phyloP scores from a whole-genome alignment of 1,140 invertebrate genomes.

The Chlorops oryzae region DNA sequence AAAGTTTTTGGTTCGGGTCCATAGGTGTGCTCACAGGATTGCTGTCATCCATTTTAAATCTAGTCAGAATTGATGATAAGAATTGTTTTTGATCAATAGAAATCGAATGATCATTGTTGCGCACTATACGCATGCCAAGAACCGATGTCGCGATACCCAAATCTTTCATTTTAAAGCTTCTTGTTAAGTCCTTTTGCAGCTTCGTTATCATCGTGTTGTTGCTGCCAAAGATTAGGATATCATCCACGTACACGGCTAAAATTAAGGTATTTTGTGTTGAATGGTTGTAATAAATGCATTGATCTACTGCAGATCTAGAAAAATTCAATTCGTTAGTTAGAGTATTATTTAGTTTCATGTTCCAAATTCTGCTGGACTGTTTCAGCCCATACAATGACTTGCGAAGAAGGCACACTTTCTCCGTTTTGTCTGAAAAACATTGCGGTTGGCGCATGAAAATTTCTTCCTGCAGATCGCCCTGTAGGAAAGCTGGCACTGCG shows the following conservation, averaged over 20 bases:
- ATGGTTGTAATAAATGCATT: neutral
- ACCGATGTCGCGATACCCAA: no score
- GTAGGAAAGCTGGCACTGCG: slow-evolving; percentile 43
- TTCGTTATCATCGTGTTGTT: no score
- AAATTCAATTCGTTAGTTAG: slow-evolving; percentile 23
- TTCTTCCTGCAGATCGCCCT: slow-evolving; percentile 44
- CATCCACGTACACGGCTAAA: neutral
- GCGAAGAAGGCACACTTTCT: slow-evolving; percentile 24
- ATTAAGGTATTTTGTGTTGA: neutral
- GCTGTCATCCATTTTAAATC: neutral
- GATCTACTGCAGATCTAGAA: slow-evolving; percentile 16
- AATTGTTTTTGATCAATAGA: slow-evolving; percentile 5
- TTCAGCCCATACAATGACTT: slow-evolving; percentile 47
- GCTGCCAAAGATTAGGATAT: no score
- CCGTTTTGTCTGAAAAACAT: slow-evolving; percentile 4
- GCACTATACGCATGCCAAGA: no score
- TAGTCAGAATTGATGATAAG: neutral
- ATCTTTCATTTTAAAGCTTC: no score
- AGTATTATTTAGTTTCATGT: slow-evolving; percentile 25
- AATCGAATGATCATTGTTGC: no score
- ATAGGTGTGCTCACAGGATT: no score
- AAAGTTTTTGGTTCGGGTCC: no score
- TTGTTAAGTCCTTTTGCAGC: no score
- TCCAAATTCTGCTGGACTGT: slow-evolving; percentile 46
- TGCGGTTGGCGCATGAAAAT: slow-evolving; percentile 36